These are phyloP conservation scores for Prunella strophiata DNA, from an alignment of 2,797 vertebrate genomes.

Conservation along the genomic window DNA sequence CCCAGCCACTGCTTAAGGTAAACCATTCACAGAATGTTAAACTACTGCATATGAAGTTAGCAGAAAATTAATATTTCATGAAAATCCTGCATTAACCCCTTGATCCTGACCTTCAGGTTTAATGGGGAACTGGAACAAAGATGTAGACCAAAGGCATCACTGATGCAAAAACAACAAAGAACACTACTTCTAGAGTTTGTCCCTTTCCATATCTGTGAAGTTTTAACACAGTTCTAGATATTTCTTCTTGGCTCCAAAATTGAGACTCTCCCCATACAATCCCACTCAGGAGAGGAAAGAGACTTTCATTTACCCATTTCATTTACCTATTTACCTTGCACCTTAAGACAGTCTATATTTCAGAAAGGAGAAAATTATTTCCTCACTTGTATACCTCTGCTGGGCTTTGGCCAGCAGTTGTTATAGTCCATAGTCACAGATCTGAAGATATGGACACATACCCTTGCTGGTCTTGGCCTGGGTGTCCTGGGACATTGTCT, in stretches of 20 bases:
- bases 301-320: neutral
- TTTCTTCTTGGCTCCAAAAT: neutral
- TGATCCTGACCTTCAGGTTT: slow-evolving; percentile 52
- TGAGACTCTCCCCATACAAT: neutral
- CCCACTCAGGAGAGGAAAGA: neutral
- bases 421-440: neutral
- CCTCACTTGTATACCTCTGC: neutral
- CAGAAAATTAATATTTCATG: slow-evolving; percentile 65
- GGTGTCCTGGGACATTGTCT: neutral
- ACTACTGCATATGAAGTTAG: slow-evolving; percentile 47
- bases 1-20: slow-evolving; percentile 55
- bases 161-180: neutral
- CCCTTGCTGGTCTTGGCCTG: neutral
- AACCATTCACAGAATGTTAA: slow-evolving; percentile 35
- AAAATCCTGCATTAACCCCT: slow-evolving; percentile 45
- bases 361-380: neutral
- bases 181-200: neutral
- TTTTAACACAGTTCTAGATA: neutral
- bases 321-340: neutral
- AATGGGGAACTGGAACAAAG: slow-evolving; percentile 28
- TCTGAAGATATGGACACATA: neutral
- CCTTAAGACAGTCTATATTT: neutral
- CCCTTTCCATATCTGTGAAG: neutral
- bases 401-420: neutral
- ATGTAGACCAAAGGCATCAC: neutral